Conservation (phyloP, 2,113 vertebrate species). For the Phalacrocorax aristotelis region DNA sequence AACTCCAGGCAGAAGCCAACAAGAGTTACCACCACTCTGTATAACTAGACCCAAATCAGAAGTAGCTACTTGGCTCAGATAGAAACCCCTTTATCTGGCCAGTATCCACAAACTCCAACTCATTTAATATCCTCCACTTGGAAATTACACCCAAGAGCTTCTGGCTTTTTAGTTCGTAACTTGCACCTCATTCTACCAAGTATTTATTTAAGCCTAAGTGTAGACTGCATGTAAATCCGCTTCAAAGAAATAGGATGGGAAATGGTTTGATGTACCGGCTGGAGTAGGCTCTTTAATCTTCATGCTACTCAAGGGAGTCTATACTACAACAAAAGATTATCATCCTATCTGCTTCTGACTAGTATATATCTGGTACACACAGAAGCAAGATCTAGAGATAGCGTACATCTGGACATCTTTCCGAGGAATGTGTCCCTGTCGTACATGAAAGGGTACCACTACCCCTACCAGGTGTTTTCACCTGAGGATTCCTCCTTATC, state of each 20-base stretch:
- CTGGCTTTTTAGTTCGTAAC: constrained; percentile 28
- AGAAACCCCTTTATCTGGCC: constrained; percentile 15
- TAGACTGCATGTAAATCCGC: constrained; percentile 4
- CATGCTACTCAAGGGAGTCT: not conserved
- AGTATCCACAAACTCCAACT: constrained; percentile 21
- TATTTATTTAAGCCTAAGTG: constrained; percentile 33
- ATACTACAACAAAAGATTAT: not conserved
- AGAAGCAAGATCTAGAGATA: constrained; percentile 24
- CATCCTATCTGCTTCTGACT: not conserved
- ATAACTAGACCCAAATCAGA: constrained; percentile 32
- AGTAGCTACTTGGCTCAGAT: constrained; percentile 2
- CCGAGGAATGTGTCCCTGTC: not conserved
- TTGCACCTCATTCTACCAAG: not conserved
- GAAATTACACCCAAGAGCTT: constrained; percentile 18
- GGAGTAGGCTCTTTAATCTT: constrained; percentile 40
- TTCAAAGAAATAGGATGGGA: constrained; percentile 50
- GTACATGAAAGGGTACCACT: not conserved
- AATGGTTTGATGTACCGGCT: constrained; percentile 30
- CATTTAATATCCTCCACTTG: constrained; percentile 19
- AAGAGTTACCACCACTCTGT: not conserved
- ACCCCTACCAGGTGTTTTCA: not conserved
- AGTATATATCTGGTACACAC: not conserved
- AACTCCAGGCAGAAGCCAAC: not conserved
- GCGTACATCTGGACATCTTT: not conserved
- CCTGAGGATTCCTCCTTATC: not conserved